Conservation (phyloP, 2,113 vertebrate species). For the Atlantisia rogersi region DNA sequence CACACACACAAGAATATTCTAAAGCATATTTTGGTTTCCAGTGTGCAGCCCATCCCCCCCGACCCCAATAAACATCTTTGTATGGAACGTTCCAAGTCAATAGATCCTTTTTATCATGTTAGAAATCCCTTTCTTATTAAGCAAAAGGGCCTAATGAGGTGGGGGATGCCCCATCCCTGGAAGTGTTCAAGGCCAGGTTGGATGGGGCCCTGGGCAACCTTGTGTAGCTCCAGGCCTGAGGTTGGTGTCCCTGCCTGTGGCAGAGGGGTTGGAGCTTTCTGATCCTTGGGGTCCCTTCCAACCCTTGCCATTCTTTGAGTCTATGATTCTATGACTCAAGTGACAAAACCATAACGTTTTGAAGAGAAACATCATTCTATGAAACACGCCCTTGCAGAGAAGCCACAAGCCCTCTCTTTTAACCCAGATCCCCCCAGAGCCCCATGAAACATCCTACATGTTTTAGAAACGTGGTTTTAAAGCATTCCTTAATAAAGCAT, state of each 20-base stretch:
- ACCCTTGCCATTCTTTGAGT: no score
- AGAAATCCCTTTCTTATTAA: background rate
- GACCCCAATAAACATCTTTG: background rate
- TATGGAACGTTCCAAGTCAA: background rate
- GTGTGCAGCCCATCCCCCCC: background rate
- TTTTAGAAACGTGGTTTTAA: background rate
- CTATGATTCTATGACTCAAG: background rate
- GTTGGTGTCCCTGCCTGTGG: no score
- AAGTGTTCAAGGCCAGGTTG: no score
- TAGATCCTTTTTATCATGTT: background rate
- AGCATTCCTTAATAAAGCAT: background rate
- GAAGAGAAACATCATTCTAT: background rate
- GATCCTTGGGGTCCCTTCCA: no score
- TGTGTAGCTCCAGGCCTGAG: no score
- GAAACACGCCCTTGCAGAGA: background rate
- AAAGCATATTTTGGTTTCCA: background rate
- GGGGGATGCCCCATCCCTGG: no score
- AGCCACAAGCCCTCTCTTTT: background rate
- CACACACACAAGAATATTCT: background rate
- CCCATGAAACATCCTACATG: background rate
- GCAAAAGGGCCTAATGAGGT: background rate
- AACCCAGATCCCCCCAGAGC: background rate
- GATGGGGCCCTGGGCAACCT: no score
- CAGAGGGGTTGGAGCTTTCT: no score
- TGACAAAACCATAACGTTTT: rapidly evolving